Evolutionary conservation across 1,140 invertebrate species (phyloP), one percentile per base, ranked within the genome.

Genomic region (Trialeurodes vaporariorum): DNA sequence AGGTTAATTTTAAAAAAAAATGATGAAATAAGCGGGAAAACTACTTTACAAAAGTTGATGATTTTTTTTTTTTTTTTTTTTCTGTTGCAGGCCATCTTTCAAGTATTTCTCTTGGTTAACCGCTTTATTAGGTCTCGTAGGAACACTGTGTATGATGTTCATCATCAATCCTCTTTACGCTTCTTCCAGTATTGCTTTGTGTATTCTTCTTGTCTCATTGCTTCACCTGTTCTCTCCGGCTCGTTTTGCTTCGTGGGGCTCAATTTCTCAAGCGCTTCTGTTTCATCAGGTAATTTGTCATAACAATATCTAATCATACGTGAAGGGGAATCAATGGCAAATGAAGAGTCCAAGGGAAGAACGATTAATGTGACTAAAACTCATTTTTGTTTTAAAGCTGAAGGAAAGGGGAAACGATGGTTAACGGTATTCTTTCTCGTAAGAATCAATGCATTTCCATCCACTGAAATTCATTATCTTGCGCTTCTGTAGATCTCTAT

Each of bases 241-340:
- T 34, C 80, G 82, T 75, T 81, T 80, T 70, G 92, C 91, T 25
- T 85, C 87, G 63, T 99, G 97, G 96, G 97, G 97, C 17, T 97
- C 94, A 61, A 97, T 99, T 72, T 96, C 93, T 62, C 97, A 99
- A 82, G 97, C 97, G 17, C 83, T 99, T 2, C 98, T 99, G 75
- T 99, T 99, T 78, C 97, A 99, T 77, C 97, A 99, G 85, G 90
- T 90, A n/a, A n/a, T n/a, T n/a, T n/a, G n/a, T n/a, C n/a, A n/a
- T n/a, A n/a, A n/a, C n/a, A n/a, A n/a, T n/a, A n/a, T n/a, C n/a
- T n/a, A n/a, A n/a, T n/a, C n/a, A n/a, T n/a, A n/a, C n/a, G n/a
- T n/a, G n/a, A n/a, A n/a, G n/a, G n/a, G n/a, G n/a, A n/a, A n/a
- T n/a, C n/a, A n/a, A n/a, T n/a, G n/a, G n/a, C n/a, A n/a, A n/a